Evolutionary conservation across 2,888 invertebrate species (phyloP).

Genomic region (Cyaniris semiargus): DNA sequence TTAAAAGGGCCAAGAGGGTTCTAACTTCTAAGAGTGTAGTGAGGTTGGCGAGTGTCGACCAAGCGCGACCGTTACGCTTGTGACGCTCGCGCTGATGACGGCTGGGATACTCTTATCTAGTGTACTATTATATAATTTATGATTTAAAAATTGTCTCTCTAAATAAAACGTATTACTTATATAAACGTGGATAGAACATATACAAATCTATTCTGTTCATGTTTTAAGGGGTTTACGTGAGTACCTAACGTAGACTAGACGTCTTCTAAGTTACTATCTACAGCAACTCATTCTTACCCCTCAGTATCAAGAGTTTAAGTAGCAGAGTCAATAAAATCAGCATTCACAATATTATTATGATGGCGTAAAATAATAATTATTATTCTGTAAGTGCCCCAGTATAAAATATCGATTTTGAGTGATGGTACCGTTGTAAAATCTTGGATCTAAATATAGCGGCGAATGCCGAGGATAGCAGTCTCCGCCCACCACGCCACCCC

Average conservation of each 20-base stretch:
- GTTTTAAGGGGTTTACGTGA: too few species aligned
- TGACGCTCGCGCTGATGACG: conserved; percentile 58
- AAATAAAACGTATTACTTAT: too few species aligned
- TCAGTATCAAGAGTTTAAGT: neutral
- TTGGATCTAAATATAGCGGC: neutral
- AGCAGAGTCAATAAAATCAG: too few species aligned
- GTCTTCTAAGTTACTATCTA: too few species aligned
- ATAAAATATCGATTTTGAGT: neutral
- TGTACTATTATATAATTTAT: too few species aligned
- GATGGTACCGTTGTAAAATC: neutral
- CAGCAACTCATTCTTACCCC: too few species aligned
- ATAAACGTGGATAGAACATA: too few species aligned
- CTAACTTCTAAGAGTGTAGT: conserved; percentile 32
- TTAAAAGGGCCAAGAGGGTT: too few species aligned
- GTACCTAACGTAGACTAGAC: too few species aligned
- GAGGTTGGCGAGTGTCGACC: conserved; percentile 54
- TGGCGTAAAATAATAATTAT: neutral
- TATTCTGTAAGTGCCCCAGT: neutral
- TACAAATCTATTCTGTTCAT: too few species aligned
- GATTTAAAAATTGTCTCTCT: too few species aligned
- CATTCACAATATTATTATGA: neutral
- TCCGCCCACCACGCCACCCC: neutral
- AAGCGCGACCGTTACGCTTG: conserved; percentile 70
- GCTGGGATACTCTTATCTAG: neutral
- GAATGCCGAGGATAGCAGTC: neutral